Percentiles rank a stretch among this genome's conserved stretches.
Conservation (phyloP, 2,888 invertebrate species). For the Augochlorella aurata region DNA sequence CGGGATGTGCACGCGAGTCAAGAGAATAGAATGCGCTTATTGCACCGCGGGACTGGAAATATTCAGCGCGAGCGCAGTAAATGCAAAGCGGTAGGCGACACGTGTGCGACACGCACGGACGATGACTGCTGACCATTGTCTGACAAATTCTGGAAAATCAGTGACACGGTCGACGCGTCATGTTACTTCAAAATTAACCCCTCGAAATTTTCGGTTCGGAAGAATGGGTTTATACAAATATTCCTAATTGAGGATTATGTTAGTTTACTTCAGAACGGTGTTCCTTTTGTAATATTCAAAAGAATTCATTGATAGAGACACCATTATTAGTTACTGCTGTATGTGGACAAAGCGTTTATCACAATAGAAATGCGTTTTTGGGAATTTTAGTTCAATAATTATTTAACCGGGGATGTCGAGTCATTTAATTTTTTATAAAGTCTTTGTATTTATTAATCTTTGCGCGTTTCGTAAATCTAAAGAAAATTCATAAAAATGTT, state of each 20-base stretch:
- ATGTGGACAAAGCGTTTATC: no score
- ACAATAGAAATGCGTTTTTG: no score
- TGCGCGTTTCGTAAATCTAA: no score
- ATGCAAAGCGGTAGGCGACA: slow-evolving; percentile 38
- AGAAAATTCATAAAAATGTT: no score
- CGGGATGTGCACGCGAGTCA: slow-evolving; percentile 25
- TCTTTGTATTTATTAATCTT: no score
- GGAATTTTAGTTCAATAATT: no score
- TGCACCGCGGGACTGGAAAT: slow-evolving; percentile 18
- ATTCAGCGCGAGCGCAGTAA: background rate
- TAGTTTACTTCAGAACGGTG: background rate
- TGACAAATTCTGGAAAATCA: background rate
- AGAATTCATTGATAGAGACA: background rate
- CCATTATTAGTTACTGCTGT: background rate
- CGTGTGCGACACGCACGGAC: background rate
- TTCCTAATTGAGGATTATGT: background rate
- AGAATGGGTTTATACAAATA: background rate
- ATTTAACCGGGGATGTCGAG: no score
- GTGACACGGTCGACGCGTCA: background rate
- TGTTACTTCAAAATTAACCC: background rate
- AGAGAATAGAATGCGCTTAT: slow-evolving; percentile 42
- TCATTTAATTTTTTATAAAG: no score
- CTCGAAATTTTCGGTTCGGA: background rate
- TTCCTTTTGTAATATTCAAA: background rate
- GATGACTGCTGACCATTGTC: background rate